Evolutionary conservation across 2,888 invertebrate genomes (phyloP).

Genomic region (Thecophora atra): DNA sequence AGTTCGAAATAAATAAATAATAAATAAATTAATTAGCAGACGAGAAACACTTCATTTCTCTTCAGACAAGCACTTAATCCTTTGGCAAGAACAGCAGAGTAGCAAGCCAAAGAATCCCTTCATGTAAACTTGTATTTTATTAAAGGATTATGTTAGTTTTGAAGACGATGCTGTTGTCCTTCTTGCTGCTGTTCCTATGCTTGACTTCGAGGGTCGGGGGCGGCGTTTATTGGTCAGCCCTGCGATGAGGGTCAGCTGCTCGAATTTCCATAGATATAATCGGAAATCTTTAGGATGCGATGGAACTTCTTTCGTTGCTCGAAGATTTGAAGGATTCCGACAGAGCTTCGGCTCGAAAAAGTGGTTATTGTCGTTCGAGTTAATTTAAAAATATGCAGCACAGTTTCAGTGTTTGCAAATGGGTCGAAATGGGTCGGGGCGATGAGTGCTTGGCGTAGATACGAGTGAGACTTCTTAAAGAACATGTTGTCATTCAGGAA

Average conservation of each 20-base stretch:
- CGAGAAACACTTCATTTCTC: constrained; percentile 22
- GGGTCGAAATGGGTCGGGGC: not conserved
- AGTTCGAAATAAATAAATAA: constrained; percentile 21
- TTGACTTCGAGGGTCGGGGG: not conserved
- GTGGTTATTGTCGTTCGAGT: not conserved
- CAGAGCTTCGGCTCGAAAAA: not conserved
- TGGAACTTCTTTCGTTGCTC: not conserved
- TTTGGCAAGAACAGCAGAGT: constrained; percentile 1
- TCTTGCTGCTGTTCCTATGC: not conserved
- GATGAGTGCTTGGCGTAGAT: too few relatives aligned
- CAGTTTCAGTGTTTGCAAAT: not conserved
- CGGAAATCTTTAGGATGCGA: constrained; percentile 35
- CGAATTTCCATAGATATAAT: constrained; percentile 38
- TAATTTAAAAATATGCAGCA: constrained; percentile 8
- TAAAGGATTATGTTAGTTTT: constrained; percentile 35
- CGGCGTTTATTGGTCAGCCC: not conserved
- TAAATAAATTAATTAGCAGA: constrained; percentile 32
- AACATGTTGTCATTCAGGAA: not conserved
- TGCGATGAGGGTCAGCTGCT: constrained; percentile 34
- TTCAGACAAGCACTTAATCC: constrained; percentile 9
- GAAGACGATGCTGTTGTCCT: constrained; percentile 12
- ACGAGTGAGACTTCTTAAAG: not conserved
- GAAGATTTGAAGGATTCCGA: not conserved
- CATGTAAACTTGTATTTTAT: constrained; percentile 17
- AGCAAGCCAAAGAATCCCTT: not conserved